Base-by-base conservation (phyloP, 2,113 vertebrate genomes). In the Atlantisia rogersi region DNA sequence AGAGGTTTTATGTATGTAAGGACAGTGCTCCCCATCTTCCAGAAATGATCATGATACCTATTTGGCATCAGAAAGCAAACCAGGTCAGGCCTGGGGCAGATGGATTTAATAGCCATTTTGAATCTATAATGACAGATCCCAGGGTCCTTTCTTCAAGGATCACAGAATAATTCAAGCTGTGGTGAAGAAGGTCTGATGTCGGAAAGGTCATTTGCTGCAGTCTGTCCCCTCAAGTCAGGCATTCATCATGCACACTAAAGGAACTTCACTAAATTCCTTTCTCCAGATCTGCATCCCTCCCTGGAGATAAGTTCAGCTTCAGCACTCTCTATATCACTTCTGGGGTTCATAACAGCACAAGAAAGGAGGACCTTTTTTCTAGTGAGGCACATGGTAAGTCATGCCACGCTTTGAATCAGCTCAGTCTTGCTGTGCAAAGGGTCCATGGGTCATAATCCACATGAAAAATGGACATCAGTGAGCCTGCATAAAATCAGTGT, bases 151-250 rank as follows among this genome's bases (percentile, higher is more conserved):
- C 69, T 92, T 79, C 70, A 56, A 78, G 78, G 86, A 92, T 94
- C 86, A 91, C 77, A 83, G 86, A 73, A 48, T 68, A 91, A 96
- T 93, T 94, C 92, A 85, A 85, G 94, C 79, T 18, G 53, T 67
- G 86, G 70, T 39, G 65, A 88, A 92, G 94, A 84, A 94, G 60
- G 32, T 52, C 77, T 90, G 46, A 81, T 93, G 85, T 78, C 28
- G 5, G 79, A 97, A 97, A 97, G 85, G 96, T 97, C 94, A 95
- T 62, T 89, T 28, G 91, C 91, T 96, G 70, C 69, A 90, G 80
- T 74, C 50, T 7, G 0, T 90, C 55, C 89, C 97, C 93, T 92
- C 35, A 40, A 95, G 95, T 95, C 94, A 85, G 53, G 69, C 92
- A 95, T 95, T 96, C 95, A 94, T 96, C 94, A 80, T 28, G 50